Conservation (phyloP, 1,140 invertebrate genomes). For the Phenacoccus solenopsis region DNA sequence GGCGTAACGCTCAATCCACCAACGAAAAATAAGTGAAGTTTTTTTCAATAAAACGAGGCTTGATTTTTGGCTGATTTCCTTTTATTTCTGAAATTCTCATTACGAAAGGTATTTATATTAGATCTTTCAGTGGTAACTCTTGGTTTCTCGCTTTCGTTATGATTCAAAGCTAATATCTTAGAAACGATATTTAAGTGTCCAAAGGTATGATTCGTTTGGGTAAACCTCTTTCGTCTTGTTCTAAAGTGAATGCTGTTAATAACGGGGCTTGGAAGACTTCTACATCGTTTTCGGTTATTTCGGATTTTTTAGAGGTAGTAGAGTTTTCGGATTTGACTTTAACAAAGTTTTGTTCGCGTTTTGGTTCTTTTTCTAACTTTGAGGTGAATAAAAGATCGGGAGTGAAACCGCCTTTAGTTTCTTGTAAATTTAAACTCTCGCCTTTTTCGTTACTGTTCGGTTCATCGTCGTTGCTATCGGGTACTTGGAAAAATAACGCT, state of each 20-base stretch:
- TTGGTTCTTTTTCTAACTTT: not conserved
- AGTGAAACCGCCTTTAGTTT: conserved; percentile 19
- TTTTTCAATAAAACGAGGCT: not conserved
- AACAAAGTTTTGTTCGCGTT: not conserved
- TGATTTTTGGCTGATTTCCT: not conserved
- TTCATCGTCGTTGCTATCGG: not conserved
- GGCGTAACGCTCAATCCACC: no score
- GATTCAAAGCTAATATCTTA: conserved; percentile 45
- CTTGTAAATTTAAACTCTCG: conserved; percentile 20
- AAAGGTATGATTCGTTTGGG: conserved; percentile 63
- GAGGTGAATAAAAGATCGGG: no score
- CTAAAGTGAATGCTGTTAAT: conserved; percentile 67
- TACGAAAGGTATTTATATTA: not conserved
- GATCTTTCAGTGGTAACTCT: not conserved
- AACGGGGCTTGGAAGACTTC: conserved; percentile 65
- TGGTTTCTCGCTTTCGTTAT: conserved; percentile 1
- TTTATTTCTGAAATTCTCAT: not conserved
- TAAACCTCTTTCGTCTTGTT: conserved; percentile 58
- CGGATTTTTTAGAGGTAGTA: not conserved
- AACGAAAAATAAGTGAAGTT: no score
- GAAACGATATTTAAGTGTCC: conserved; percentile 55
- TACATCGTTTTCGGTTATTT: conserved; percentile 39
- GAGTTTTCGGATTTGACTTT: not conserved
- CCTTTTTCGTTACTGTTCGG: conserved; percentile 8
- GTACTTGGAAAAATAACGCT: conserved; percentile 23